Base-by-base conservation (phyloP, 2,113 vertebrate genomes). In the Nothobranchius furzeri region DNA sequence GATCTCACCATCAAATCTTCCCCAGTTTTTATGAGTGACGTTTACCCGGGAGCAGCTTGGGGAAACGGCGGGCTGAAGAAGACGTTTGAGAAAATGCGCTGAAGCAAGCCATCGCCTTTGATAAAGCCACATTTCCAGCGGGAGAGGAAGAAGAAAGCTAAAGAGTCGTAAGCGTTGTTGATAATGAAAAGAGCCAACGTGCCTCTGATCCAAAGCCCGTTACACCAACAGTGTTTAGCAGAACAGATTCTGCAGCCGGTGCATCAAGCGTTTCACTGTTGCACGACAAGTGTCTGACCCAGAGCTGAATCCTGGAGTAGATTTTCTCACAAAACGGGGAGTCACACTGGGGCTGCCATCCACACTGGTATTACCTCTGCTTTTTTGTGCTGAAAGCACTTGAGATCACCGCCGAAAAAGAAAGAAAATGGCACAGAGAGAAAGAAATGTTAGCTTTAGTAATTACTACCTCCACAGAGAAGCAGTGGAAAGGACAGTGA, bases 381-480 rank as follows among this genome's bases (percentile, higher is more conserved):
- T 82, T 43, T 58, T 40, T 56, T 57, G 55, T 58, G 55, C n/a
- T 8, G 51, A 53, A 14, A 12, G 11, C 37, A 15, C n/a, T 37
- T 30, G 7, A 81, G 59, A 50, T 56, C 50, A 12, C 70, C 50
- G 64, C 36, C 66, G 51, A 81, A 78, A 47, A 25, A 45, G 11
- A 53, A 60, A 68, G 61, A 60, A 76, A 81, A 78, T 73, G 71
- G 68, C 79, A 71, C 57, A 63, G 85, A 84, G 89, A 75, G 71
- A 82, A 71, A 85, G 87, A 90, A 91, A 85, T 86, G 85, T 88
- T 89, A 87, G 86, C 83, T 91, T 87, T 87, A 81, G 89, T 93
- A 93, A 93, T 93, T 93, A 90, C 90, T 90, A 89, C 88, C 88
- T 91, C 83, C 77, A 75, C 84, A 61, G 85, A 86, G 89, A 73